Evolutionary conservation across 2,113 vertebrate genomes (phyloP).

Genomic region (Phrynosoma platyrhinos): DNA sequence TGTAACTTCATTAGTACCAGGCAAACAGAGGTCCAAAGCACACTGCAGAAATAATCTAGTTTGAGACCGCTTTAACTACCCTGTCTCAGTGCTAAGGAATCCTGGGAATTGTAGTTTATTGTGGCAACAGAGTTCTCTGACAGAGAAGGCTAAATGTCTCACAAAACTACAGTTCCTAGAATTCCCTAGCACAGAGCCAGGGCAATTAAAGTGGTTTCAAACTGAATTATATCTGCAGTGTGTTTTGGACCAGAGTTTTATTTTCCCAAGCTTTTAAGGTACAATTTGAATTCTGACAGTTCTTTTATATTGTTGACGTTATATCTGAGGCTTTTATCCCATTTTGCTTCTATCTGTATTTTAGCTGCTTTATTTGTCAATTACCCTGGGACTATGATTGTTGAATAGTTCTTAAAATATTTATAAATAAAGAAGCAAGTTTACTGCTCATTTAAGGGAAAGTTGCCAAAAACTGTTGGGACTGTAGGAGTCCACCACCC

Average conservation of each 20-base stretch:
- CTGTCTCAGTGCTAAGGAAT: too few species aligned
- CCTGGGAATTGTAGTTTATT: too few species aligned
- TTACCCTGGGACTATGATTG: not conserved
- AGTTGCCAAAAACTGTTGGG: not conserved
- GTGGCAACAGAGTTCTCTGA: too few species aligned
- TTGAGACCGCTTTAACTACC: too few species aligned
- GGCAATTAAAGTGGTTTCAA: too few species aligned
- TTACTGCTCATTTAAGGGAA: not conserved
- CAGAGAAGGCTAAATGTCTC: too few species aligned
- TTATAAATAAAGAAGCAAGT: not conserved
- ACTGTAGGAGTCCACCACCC: not conserved
- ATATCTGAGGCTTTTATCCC: not conserved
- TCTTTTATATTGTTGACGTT: not conserved
- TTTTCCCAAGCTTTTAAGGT: not conserved
- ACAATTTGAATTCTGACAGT: not conserved
- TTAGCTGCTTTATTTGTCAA: not conserved
- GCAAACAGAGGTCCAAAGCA: too few species aligned
- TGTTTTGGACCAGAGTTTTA: not conserved
- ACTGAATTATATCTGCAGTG: too few species aligned
- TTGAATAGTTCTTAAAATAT: not conserved
- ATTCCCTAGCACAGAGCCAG: too few species aligned
- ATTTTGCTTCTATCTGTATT: not conserved
- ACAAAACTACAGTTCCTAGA: too few species aligned
- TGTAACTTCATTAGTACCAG: not conserved
- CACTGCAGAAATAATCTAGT: too few species aligned